Conservation (phyloP, 1,140 invertebrate genomes). For the Thaumatotibia leucotreta region DNA sequence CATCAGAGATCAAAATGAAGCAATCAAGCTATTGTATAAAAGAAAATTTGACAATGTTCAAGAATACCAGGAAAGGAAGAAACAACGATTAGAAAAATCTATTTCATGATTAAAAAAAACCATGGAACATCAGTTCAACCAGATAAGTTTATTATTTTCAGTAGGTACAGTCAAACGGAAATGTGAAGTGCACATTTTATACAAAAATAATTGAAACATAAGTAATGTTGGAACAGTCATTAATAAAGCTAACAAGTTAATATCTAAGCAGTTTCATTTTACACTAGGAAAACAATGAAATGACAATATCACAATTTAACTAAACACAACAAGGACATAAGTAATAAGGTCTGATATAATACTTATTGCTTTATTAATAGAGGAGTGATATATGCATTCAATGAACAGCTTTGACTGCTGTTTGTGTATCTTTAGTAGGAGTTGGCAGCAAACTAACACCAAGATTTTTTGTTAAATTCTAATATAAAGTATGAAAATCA, state of each 20-base stretch:
- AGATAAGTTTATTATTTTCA: constrained; percentile 56
- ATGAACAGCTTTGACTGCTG: background rate
- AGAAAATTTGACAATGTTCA: constrained; percentile 86
- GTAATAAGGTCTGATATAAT: constrained; percentile 44
- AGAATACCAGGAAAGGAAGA: constrained; percentile 86
- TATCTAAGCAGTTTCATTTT: constrained; percentile 52
- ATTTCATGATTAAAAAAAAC: constrained; percentile 21
- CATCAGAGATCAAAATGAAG: constrained; percentile 36
- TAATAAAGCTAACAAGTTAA: constrained; percentile 54
- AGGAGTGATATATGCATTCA: constrained; percentile 6
- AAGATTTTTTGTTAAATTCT: too few relatives aligned
- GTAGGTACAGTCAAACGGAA: constrained; percentile 60
- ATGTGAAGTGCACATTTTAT: constrained; percentile 65
- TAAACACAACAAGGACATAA: constrained; percentile 54
- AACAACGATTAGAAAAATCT: constrained; percentile 61
- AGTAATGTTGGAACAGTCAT: constrained; percentile 55
- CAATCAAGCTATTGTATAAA: constrained; percentile 82
- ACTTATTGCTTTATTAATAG: constrained; percentile 39
- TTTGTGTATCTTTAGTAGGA: background rate
- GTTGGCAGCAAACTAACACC: background rate
- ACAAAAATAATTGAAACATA: constrained; percentile 72
- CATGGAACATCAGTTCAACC: constrained; percentile 43
- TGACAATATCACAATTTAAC: constrained; percentile 67
- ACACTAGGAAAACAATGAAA: constrained; percentile 54
- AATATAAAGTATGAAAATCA: too few relatives aligned